Conservation (phyloP, 1,140 invertebrate species). For the Hyposmocoma kahamanoa region DNA sequence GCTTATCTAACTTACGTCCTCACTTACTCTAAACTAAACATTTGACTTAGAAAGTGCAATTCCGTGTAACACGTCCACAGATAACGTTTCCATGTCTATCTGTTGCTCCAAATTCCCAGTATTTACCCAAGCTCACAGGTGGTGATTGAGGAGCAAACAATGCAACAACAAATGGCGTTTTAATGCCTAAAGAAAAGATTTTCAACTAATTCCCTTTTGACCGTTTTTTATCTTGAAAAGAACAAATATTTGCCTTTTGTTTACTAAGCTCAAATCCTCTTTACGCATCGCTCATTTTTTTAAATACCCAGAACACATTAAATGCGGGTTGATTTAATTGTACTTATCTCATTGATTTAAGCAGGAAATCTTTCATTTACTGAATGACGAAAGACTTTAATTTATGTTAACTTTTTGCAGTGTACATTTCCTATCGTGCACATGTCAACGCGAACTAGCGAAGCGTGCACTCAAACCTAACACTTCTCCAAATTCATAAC, state of each 20-base stretch:
- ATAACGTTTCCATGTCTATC: slow-evolving; percentile 55
- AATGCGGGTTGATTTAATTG: too few species aligned
- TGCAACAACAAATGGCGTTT: slow-evolving; percentile 1
- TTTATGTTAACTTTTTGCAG: too few species aligned
- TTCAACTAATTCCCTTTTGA: not conserved
- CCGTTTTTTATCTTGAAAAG: slow-evolving; percentile 3
- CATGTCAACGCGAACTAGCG: too few species aligned
- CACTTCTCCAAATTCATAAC: too few species aligned
- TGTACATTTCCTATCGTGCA: too few species aligned
- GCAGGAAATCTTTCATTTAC: too few species aligned
- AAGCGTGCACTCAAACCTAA: too few species aligned
- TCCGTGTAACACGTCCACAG: slow-evolving; percentile 62
- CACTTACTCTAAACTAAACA: slow-evolving; percentile 61
- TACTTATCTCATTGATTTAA: too few species aligned
- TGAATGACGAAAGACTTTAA: too few species aligned
- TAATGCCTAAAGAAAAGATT: not conserved
- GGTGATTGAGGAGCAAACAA: slow-evolving; percentile 44
- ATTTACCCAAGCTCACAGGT: slow-evolving; percentile 30
- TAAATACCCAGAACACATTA: too few species aligned
- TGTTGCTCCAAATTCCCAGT: slow-evolving; percentile 53
- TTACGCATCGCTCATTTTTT: too few species aligned
- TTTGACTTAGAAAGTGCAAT: slow-evolving; percentile 71
- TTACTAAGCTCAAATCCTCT: not conserved
- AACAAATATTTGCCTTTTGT: not conserved
- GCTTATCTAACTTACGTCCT: slow-evolving; percentile 63